phyloP scores from a whole-genome alignment of 1,140 invertebrate genomes.

The Galleria mellonella region DNA sequence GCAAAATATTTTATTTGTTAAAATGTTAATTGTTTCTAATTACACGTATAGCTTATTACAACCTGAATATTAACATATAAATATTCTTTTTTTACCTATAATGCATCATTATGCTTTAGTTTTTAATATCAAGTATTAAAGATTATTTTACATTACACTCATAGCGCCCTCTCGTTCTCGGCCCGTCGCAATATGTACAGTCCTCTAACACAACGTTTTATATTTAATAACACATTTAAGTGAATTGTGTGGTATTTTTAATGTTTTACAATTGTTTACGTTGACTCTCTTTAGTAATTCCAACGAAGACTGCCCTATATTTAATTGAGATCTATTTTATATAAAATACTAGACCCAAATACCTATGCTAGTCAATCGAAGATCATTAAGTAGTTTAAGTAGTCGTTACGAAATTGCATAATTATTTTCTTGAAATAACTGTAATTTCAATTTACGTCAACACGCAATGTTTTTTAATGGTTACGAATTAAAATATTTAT shows the following conservation, averaged over 20 bases:
- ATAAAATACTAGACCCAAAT: constrained; percentile 66
- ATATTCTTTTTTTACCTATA: no score
- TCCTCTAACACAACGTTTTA: constrained; percentile 26
- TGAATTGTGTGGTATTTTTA: constrained; percentile 48
- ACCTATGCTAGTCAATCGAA: constrained; percentile 61
- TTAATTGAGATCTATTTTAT: constrained; percentile 73
- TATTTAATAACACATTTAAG: constrained; percentile 44
- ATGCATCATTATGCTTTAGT: no score
- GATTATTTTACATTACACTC: no score
- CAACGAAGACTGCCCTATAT: constrained; percentile 72
- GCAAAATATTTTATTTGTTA: no score
- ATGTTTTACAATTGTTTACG: constrained; percentile 62
- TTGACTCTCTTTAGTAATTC: constrained; percentile 66
- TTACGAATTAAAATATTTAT: constrained; percentile 6
- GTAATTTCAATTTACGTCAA: no score
- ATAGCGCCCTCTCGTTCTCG: no score
- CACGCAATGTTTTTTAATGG: constrained; percentile 9
- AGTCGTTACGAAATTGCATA: constrained; percentile 16
- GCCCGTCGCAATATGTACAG: no score
- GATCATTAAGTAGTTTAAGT: constrained; percentile 53
- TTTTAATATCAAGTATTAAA: no score
- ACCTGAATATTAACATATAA: no score
- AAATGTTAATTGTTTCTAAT: no score
- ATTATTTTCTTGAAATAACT: constrained; percentile 10
- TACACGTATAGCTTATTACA: no score